phyloP scores from a whole-genome alignment of 2,888 invertebrate species.

The Agrochola macilenta region DNA sequence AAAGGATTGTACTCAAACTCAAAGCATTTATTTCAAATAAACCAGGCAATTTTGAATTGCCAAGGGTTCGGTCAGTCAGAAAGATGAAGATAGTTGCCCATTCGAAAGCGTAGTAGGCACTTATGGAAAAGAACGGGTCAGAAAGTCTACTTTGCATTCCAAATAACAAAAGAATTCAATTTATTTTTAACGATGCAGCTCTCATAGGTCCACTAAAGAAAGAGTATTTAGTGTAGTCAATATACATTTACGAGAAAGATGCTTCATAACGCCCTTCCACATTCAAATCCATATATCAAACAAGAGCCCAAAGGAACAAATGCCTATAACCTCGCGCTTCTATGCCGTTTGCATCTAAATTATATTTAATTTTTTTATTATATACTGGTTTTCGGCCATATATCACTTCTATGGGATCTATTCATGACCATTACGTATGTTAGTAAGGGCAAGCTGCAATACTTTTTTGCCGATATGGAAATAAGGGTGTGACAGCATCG shows the following conservation, averaged over 20 bases:
- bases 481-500: slow-evolving; percentile 20
- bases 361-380: slow-evolving; percentile 45
- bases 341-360: slow-evolving; percentile 57
- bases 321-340: slow-evolving; percentile 20
- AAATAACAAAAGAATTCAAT: background rate
- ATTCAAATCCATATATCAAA: slow-evolving; percentile 27
- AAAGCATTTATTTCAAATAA: no score
- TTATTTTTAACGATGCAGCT: background rate
- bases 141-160: background rate
- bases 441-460: slow-evolving; percentile 11
- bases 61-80: no score
- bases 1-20: no score
- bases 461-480: slow-evolving; percentile 37
- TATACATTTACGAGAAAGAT: slow-evolving; percentile 33
- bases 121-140: no score
- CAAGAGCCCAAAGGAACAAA: slow-evolving; percentile 20
- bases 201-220: background rate
- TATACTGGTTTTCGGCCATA: slow-evolving; percentile 24
- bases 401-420: slow-evolving; percentile 47
- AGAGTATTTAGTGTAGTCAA: background rate
- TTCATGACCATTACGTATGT: slow-evolving; percentile 35
- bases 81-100: no score
- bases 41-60: no score
- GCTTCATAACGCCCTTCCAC: slow-evolving; percentile 19
- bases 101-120: no score